These are phyloP conservation scores for Bombus sibiricus DNA, from an alignment of 1,140 invertebrate genomes.

Conservation along the genomic window DNA sequence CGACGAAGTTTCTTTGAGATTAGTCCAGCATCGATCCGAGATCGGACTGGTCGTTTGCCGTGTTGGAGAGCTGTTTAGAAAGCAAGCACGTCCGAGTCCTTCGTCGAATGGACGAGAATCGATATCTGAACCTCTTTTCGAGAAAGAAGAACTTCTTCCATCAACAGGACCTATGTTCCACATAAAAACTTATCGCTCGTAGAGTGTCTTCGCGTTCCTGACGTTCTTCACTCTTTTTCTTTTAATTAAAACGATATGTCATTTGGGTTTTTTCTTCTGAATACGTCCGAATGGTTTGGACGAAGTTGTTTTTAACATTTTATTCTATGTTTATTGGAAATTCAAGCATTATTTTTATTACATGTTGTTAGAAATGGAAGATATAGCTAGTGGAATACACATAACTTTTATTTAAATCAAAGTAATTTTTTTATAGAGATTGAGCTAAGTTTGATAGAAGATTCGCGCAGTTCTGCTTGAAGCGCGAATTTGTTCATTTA, in stretches of 20 bases:
- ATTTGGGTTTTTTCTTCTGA: not conserved
- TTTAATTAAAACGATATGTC: constrained; percentile 32
- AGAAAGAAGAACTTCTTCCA: constrained; percentile 5
- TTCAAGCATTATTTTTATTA: no score
- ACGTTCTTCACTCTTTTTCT: not conserved
- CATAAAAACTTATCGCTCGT: constrained; percentile 24
- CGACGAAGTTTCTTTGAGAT: constrained; percentile 52
- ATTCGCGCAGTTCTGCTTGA: not conserved
- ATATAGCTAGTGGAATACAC: no score
- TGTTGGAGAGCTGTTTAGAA: constrained; percentile 56
- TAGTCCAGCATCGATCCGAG: constrained; percentile 43
- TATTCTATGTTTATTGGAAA: no score
- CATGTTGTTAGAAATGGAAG: no score
- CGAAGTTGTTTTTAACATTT: not conserved
- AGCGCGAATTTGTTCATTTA: not conserved
- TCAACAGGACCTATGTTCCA: constrained; percentile 25
- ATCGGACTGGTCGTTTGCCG: constrained; percentile 37
- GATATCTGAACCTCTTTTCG: constrained; percentile 48
- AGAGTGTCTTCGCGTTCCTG: not conserved
- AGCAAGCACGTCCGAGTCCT: constrained; percentile 53
- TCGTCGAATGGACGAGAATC: constrained; percentile 53
- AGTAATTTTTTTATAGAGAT: not conserved
- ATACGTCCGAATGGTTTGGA: no score
- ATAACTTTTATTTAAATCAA: not conserved
- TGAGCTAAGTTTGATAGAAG: not conserved